A percentile compares a stretch with the other conserved stretches of the same genome.
These are phyloP conservation scores for Campylomormyrus tamandua DNA, from an alignment of 2,113 vertebrate genomes.

Conservation along the genomic window DNA sequence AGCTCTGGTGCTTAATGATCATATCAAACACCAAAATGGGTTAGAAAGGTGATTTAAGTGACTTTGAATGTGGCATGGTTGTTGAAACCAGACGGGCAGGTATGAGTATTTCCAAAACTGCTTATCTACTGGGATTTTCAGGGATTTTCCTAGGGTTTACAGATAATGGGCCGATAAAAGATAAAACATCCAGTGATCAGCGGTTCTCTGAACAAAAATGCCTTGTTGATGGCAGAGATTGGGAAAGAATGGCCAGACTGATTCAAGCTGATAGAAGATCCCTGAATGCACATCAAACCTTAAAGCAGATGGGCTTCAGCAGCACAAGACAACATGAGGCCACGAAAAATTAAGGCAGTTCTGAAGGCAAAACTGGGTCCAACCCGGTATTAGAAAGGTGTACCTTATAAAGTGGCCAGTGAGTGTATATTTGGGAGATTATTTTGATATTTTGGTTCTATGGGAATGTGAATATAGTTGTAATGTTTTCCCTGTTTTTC, in stretches of 20 bases:
- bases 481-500: neutral
- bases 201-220: neutral
- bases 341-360: neutral
- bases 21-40: neutral
- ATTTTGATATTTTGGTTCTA: neutral
- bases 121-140: neutral
- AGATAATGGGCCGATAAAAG: neutral
- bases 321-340: neutral
- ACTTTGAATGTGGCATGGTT: neutral
- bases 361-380: neutral
- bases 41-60: neutral
- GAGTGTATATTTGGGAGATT: neutral
- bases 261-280: neutral
- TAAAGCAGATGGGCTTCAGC: neutral
- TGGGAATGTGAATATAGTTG: neutral
- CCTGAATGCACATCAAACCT: neutral
- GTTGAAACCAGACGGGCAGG: neutral
- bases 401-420: neutral
- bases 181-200: neutral
- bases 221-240: neutral
- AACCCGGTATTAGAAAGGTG: neutral
- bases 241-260: neutral
- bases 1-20: neutral
- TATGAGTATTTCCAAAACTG: neutral
- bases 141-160: neutral